phyloP scores from a whole-genome alignment of 2,797 vertebrate genomes.

The Coilia nasus region DNA sequence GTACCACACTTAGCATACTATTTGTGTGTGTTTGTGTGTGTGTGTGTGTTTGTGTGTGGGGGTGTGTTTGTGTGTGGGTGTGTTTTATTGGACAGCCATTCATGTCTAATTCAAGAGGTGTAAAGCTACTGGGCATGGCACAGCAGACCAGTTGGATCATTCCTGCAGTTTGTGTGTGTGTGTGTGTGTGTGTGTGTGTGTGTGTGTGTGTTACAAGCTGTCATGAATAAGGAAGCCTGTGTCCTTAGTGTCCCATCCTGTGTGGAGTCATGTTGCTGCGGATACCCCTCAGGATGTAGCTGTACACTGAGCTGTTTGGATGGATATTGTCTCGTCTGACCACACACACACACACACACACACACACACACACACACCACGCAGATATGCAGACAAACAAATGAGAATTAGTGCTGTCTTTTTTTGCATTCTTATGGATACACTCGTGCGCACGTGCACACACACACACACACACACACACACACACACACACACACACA shows the following conservation, averaged over 20 bases:
- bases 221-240: background rate
- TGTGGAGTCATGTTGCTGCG: background rate
- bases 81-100: background rate
- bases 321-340: background rate
- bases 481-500: no score
- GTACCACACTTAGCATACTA: background rate
- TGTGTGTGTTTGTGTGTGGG: conserved; percentile 6
- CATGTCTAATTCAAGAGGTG: background rate
- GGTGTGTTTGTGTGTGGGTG: conserved; percentile 27
- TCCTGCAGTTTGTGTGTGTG: background rate
- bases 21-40: background rate
- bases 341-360: background rate
- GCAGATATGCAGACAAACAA: background rate
- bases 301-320: background rate
- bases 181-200: conserved; percentile 19
- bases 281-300: background rate
- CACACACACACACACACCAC: background rate
- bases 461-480: no score
- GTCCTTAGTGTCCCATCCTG: background rate
- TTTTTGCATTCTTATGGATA: no score
- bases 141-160: background rate
- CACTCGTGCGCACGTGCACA: no score
- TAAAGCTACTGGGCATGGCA: background rate
- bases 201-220: conserved; percentile 23
- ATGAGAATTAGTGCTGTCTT: no score